Evolutionary conservation across 2,113 vertebrate species (phyloP).

Genomic region (Crotalus tigris): DNA sequence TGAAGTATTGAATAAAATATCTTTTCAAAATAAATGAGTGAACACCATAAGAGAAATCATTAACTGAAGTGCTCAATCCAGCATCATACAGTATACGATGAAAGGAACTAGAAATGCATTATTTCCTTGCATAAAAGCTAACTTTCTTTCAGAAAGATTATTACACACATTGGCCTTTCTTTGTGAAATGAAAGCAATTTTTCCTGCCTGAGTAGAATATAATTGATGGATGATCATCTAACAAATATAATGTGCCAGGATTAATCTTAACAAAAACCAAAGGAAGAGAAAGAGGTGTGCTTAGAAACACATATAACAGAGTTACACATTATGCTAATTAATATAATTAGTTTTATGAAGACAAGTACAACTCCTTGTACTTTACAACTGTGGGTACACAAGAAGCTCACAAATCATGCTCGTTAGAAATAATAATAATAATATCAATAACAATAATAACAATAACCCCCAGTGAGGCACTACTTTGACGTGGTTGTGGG

Average conservation of each 20-base stretch:
- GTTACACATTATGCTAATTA: not conserved
- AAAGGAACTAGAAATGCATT: not conserved
- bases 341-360: not conserved
- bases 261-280: constrained; percentile 12
- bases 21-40: not conserved
- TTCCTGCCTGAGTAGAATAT: not conserved
- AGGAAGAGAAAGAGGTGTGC: not conserved
- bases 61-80: not conserved
- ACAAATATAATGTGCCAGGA: constrained; percentile 2
- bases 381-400: not conserved
- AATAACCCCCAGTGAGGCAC: too few species aligned
- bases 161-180: not conserved
- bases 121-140: not conserved
- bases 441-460: too few species aligned
- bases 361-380: not conserved
- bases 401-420: not conserved
- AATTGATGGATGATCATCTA: not conserved
- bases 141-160: constrained; percentile 14
- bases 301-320: not conserved
- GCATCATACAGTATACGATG: not conserved
- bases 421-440: too few species aligned
- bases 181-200: not conserved
- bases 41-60: not conserved
- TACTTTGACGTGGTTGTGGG: too few species aligned
- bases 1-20: constrained; percentile 1